A percentile compares a stretch with the other conserved stretches of the same genome.
phyloP scores from a whole-genome alignment of 2,888 invertebrate genomes.

The Calameuta idolon region DNA sequence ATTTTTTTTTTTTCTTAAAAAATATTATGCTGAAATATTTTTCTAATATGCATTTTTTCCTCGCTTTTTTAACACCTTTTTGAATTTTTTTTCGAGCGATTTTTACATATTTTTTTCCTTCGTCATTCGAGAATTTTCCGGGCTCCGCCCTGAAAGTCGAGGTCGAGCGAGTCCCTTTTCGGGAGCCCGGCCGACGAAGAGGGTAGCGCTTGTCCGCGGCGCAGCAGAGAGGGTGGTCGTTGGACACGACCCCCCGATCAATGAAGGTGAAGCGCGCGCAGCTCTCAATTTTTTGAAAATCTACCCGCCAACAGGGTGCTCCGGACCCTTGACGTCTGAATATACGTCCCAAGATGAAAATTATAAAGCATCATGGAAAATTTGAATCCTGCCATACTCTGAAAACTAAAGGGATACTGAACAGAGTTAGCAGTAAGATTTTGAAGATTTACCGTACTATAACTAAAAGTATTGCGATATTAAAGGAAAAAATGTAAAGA shows the following conservation, averaged over 20 bases:
- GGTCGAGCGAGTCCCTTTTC: constrained; percentile 52
- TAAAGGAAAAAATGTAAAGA: neutral
- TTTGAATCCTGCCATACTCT: neutral
- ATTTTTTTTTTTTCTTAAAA: constrained; percentile 2
- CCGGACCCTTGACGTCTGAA: neutral
- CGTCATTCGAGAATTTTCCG: constrained; percentile 45
- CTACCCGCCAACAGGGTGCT: constrained; percentile 59
- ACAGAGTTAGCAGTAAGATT: neutral
- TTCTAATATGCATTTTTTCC: neutral
- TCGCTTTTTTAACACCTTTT: neutral
- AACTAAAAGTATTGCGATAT: neutral
- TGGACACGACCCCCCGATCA: constrained; percentile 56
- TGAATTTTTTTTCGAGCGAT: neutral
- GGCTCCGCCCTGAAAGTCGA: constrained; percentile 62
- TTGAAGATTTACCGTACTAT: neutral
- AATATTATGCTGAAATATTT: neutral
- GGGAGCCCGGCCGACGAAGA: constrained; percentile 48
- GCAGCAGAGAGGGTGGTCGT: constrained; percentile 47
- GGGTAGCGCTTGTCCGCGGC: constrained; percentile 47
- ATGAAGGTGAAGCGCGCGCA: constrained; percentile 65
- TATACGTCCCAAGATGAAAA: neutral
- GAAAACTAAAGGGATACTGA: neutral
- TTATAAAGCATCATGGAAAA: constrained; percentile 1
- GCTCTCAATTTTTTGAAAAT: constrained; percentile 63
- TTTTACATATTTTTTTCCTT: constrained; percentile 12